Evolutionary conservation across 2,888 invertebrate species (phyloP).

Genomic region (Tachina lurida): DNA sequence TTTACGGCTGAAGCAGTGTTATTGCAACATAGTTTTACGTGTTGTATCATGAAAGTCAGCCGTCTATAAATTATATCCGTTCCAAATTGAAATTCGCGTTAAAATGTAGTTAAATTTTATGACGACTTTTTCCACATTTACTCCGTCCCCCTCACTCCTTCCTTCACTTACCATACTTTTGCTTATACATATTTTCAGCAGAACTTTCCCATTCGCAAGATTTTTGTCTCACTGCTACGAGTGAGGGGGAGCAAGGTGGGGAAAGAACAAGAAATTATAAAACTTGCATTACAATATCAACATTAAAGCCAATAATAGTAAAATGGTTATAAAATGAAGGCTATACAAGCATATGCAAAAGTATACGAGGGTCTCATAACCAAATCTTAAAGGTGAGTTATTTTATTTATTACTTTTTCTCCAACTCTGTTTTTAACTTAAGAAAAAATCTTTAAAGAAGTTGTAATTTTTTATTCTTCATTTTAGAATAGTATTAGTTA

Average conservation of each 20-base stretch:
- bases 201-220: conserved; percentile 33
- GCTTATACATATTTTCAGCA: conserved; percentile 27
- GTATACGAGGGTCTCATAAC: neutral
- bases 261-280: conserved; percentile 33
- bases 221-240: conserved; percentile 31
- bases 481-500: neutral
- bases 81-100: conserved; percentile 82
- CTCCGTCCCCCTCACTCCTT: conserved; percentile 23
- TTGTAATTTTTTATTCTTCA: neutral
- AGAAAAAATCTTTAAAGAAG: too few species aligned
- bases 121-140: conserved; percentile 60
- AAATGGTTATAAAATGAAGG: conserved; percentile 56
- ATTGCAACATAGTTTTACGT: conserved; percentile 61
- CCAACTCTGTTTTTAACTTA: too few species aligned
- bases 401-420: neutral
- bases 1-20: conserved; percentile 38
- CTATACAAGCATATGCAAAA: conserved; percentile 40
- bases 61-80: conserved; percentile 82
- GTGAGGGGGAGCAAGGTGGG: neutral
- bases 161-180: conserved; percentile 32
- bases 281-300: conserved; percentile 47
- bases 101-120: conserved; percentile 82
- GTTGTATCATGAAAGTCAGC: conserved; percentile 76
- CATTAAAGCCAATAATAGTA: conserved; percentile 62
- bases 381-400: neutral